Base-by-base conservation (phyloP, 2,888 invertebrate species). In the Epicampocera succincta region DNA sequence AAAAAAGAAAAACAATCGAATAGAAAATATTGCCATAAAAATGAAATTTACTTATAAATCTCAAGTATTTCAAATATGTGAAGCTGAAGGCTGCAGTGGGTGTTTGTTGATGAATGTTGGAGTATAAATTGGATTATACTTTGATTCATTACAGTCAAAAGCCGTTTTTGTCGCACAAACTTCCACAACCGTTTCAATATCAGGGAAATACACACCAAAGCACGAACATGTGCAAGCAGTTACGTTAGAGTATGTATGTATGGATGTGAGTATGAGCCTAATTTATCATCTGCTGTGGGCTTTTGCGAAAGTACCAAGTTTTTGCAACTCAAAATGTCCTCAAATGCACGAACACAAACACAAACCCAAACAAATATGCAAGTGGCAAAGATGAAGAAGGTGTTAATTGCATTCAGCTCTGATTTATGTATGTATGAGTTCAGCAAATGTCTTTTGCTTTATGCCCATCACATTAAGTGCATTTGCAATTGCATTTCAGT, bases 111-210 rank as follows among this genome's bases (percentile, higher is more conserved):
- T 58, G 15, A 21, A 46, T 87, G 85, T 85, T 60, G 65, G 58
- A 61, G 15, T 61, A 44, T 88, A 89, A 89, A 89, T 89, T 89
- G 88, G 89, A 89, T 89, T 89, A 89, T 88, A 87, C 88, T 89
- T 88, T 88, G 88, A 89, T 88, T 88, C 88, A 88, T 86, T 87
- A 75, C 48, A 54, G 61, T 71, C 44, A 46, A 71, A 75, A 60
- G 50, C 21, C 17, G 33, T 60, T 78, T 58, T 66, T 58, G 69
- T 56, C 65, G 44, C n/a, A 38, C 33, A 40, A 46, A 60, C 73
- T 56, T 38, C 13, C 33, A 42, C 56, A 25, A 48, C 6, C 33
- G 42, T 33, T 33, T 33, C 33, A 33, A 33, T 8, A 9, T 4
- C 33, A 33, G 33, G 5, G 5, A 9, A 13, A 29, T 2, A 19